Evolutionary conservation across 2,888 invertebrate genomes (phyloP), one percentile per base, ranked within the genome.

Genomic region (Ctenicera cuprea): DNA sequence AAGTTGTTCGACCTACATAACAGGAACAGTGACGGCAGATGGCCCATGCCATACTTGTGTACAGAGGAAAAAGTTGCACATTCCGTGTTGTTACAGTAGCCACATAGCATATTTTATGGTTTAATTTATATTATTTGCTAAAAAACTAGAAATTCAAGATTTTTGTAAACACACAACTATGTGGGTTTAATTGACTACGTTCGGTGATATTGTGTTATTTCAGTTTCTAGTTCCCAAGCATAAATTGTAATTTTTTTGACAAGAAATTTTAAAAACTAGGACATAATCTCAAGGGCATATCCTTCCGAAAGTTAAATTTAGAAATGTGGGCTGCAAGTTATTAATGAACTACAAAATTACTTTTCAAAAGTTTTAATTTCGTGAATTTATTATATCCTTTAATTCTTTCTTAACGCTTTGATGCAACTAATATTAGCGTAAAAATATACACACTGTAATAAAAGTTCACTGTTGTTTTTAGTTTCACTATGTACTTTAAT

Each of bases 241-340:
- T 48, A 48, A 18, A 48, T 18, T 20, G 16, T 9, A 8, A 20
- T 18, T 45, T 45, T 45, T 45, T 16, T 16, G n/a, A 8, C 41
- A 1, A 41, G 43, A 14, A 20, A 30, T 26, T n/a, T 54, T n/a
- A 12, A 54, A 54, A 52, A 54, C 30, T 30, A 14, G 54, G 54
- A 30, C 54, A 26, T 33, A 54, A n/a, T 54, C 30, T 54, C 54
- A 54, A 54, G 54, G 54, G 11, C 26, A 45, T n/a, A n/a, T 50
- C 54, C 54, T 54, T 14, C 12, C 14, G 33, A 54, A 54, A 54
- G 26, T 54, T 33, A 54, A n/a, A 54, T 18, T 41, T 14, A 14
- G 1, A n/a, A 33, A 33, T 33, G 33, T 33, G 33, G 33, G 33
- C 7, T 33, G 33, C 5, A 33, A 33, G 9, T 33, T 9, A 33